phyloP scores from a whole-genome alignment of 30 jellyfish, hydroid and myxozoan species.

The Nemopilema nomurai region DNA sequence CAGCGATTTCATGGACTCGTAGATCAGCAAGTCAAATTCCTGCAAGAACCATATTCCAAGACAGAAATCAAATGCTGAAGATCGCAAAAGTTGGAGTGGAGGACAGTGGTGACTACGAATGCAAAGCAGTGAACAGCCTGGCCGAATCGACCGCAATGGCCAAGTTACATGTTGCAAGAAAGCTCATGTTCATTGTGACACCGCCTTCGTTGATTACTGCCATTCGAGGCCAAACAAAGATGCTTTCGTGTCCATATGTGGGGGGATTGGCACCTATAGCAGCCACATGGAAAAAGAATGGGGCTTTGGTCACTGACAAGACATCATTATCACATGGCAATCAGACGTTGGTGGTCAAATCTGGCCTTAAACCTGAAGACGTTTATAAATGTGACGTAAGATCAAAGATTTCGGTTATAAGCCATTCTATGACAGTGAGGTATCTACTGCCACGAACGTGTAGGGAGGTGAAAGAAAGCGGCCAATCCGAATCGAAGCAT shows the following conservation, averaged over 20 bases:
- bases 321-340: background rate
- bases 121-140: constrained; percentile 36
- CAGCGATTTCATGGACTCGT: no score
- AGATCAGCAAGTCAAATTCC: no score
- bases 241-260: constrained; percentile 9
- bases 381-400: background rate
- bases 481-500: constrained; percentile 4
- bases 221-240: background rate
- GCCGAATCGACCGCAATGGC: constrained; percentile 9
- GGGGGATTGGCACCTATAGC: constrained; percentile 18
- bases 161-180: background rate
- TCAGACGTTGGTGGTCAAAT: background rate
- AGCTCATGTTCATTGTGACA: constrained; percentile 11
- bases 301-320: background rate
- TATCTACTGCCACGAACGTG: constrained; percentile 8
- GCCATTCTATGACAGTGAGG: background rate
- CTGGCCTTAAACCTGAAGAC: background rate
- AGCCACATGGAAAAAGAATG: constrained; percentile 21
- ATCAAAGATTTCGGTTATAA: background rate
- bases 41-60: no score
- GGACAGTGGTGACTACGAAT: constrained; percentile 41
- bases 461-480: constrained; percentile 18
- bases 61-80: background rate
- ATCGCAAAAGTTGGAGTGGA: background rate
- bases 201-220: background rate